These are phyloP conservation scores for Channa maculata DNA, from an alignment of 2,113 vertebrate genomes.

Conservation along the genomic window DNA sequence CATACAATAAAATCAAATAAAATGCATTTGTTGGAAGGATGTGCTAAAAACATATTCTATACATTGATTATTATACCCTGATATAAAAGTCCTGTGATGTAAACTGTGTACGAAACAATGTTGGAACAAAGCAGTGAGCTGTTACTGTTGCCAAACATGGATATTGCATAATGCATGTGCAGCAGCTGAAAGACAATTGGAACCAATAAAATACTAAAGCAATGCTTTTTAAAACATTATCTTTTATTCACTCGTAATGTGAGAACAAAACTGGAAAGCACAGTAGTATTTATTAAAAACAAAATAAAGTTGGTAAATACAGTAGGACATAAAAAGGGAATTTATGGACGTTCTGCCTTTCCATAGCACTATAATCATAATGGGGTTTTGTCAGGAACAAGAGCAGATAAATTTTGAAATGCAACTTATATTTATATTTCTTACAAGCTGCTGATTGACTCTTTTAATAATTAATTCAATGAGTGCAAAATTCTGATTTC, in stretches of 20 bases:
- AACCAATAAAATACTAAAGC: slow-evolving; percentile 14
- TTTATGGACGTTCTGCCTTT: too few relatives aligned
- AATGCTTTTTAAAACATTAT: slow-evolving; percentile 6
- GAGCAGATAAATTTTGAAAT: background rate
- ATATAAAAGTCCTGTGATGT: slow-evolving; percentile 23
- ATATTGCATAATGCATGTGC: slow-evolving; percentile 50
- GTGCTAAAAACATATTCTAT: too few relatives aligned
- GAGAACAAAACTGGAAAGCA: background rate
- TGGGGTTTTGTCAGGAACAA: background rate
- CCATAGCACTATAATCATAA: background rate
- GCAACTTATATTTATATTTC: background rate
- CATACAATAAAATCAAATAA: slow-evolving; percentile 23
- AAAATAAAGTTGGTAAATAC: background rate
- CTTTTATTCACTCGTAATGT: background rate
- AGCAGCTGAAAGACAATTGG: slow-evolving; percentile 28
- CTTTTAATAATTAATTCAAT: background rate
- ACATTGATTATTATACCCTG: slow-evolving; percentile 3
- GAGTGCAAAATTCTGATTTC: background rate
- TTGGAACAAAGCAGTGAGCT: slow-evolving; percentile 24
- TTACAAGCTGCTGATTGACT: background rate
- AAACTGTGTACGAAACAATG: slow-evolving; percentile 20
- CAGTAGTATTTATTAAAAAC: background rate
- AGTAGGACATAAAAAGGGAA: background rate
- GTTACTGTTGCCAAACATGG: slow-evolving; percentile 13
- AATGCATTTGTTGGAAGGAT: slow-evolving; percentile 30